These are phyloP conservation scores for Drosophila tanythrix DNA, from an alignment of 2,888 invertebrate genomes.

Conservation along the genomic window DNA sequence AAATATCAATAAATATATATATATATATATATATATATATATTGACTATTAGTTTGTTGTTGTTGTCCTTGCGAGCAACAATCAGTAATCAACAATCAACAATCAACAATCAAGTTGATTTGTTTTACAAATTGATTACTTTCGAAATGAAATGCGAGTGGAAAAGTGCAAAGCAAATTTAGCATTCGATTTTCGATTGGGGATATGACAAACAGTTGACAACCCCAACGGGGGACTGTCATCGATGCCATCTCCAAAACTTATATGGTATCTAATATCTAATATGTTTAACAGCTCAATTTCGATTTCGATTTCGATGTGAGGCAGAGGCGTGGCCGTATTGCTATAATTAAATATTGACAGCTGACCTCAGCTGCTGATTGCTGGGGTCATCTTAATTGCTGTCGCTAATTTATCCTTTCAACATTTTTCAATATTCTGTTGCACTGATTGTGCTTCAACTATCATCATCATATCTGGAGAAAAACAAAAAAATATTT, in stretches of 20 bases:
- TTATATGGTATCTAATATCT: conserved; percentile 9
- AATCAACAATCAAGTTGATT: conserved; percentile 50
- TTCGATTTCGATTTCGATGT: conserved; percentile 60
- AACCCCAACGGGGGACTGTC: conserved; percentile 57
- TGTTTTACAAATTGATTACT: conserved; percentile 69
- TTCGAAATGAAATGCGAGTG: conserved; percentile 46
- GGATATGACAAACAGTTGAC: conserved; percentile 60
- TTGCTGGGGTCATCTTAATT: not conserved
- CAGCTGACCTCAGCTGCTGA: conserved; percentile 41
- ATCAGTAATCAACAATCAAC: conserved; percentile 22
- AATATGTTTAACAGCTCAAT: conserved; percentile 61
- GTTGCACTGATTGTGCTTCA: not conserved
- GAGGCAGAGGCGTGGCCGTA: conserved; percentile 32
- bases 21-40: not conserved
- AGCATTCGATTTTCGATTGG: conserved; percentile 40
- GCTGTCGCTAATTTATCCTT: conserved; percentile 4
- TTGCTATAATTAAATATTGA: conserved; percentile 53
- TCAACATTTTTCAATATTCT: not conserved
- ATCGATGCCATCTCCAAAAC: conserved; percentile 25
- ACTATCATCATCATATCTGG: not conserved
- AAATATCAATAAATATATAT: conserved; percentile 21
- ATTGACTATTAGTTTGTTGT: conserved; percentile 4
- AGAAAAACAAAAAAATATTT: not conserved
- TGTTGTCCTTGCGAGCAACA: conserved; percentile 63
- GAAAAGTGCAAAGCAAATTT: conserved; percentile 21